A percentile compares a stretch with the other conserved stretches of the same genome.
Evolutionary conservation across 2,888 invertebrate genomes (phyloP).

Genomic region (Lasioglossum villosulum): DNA sequence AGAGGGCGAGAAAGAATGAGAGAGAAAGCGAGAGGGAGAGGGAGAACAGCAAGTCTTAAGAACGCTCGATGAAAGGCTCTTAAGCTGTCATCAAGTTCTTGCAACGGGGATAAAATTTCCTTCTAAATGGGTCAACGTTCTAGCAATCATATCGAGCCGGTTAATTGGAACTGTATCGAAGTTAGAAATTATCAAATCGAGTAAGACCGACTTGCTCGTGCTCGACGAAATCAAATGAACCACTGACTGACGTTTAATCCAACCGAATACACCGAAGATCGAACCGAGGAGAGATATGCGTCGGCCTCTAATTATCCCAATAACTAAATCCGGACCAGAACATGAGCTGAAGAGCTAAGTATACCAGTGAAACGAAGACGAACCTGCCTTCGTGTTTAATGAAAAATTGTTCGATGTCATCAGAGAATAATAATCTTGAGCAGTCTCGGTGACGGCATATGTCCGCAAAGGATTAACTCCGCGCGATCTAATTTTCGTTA

Average conservation of each 20-base stretch:
- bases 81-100: constrained; percentile 83
- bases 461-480: not conserved
- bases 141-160: constrained; percentile 51
- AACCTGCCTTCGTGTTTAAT: too few relatives aligned
- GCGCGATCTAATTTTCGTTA: not conserved
- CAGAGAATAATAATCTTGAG: too few relatives aligned
- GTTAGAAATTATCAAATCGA: constrained; percentile 46
- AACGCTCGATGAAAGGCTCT: constrained; percentile 81
- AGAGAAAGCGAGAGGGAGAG: not conserved
- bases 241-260: not conserved
- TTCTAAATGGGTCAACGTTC: constrained; percentile 69
- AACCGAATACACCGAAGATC: not conserved
- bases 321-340: not conserved
- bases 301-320: not conserved
- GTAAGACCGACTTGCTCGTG: not conserved
- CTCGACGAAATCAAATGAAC: not conserved
- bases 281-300: not conserved
- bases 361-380: too few relatives aligned
- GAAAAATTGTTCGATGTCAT: too few relatives aligned
- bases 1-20: not conserved
- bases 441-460: too few relatives aligned
- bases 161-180: constrained; percentile 62
- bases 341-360: too few relatives aligned
- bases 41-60: constrained; percentile 69
- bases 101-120: constrained; percentile 79